Conservation (phyloP, 1,140 invertebrate species). For the Batillaria attramentaria region DNA sequence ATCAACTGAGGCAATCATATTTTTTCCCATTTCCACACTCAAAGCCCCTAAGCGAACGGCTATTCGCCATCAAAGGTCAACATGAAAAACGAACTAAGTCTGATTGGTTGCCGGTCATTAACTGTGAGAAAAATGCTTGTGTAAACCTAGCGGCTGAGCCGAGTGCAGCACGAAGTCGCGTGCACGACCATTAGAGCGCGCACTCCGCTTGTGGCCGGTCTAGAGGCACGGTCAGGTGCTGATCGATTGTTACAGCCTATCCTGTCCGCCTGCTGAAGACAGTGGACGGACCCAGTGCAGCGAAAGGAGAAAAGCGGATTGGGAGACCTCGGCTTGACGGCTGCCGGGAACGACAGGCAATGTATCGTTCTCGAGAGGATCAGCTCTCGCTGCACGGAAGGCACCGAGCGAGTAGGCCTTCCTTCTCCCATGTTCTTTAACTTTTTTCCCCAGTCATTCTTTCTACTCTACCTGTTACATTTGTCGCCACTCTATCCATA, state of each 20-base stretch:
- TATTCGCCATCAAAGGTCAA: background rate
- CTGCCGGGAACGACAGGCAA: constrained; percentile 7
- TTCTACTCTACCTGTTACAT: too few relatives aligned
- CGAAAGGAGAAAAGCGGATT: constrained; percentile 19
- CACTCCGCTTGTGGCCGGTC: background rate
- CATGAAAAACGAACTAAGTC: constrained; percentile 1
- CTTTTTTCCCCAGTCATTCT: too few relatives aligned
- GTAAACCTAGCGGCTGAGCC: background rate
- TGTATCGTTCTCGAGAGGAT: background rate
- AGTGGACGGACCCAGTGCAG: background rate
- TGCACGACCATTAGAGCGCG: background rate
- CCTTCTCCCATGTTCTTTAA: too few relatives aligned
- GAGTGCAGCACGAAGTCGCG: background rate
- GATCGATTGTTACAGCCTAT: background rate
- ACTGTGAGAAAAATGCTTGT: background rate
- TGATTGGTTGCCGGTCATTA: constrained; percentile 13
- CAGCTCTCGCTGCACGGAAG: background rate
- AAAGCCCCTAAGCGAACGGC: background rate
- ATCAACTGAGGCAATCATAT: constrained; percentile 23
- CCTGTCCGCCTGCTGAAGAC: background rate
- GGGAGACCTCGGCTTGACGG: background rate
- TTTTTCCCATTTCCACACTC: background rate
- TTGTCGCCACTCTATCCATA: too few relatives aligned
- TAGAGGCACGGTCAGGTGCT: too few relatives aligned
- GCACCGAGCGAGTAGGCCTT: background rate